Percentiles rank a stretch among this genome's conserved stretches.
Conservation (phyloP, 2,113 vertebrate genomes). For the Peromyscus polionotus region DNA sequence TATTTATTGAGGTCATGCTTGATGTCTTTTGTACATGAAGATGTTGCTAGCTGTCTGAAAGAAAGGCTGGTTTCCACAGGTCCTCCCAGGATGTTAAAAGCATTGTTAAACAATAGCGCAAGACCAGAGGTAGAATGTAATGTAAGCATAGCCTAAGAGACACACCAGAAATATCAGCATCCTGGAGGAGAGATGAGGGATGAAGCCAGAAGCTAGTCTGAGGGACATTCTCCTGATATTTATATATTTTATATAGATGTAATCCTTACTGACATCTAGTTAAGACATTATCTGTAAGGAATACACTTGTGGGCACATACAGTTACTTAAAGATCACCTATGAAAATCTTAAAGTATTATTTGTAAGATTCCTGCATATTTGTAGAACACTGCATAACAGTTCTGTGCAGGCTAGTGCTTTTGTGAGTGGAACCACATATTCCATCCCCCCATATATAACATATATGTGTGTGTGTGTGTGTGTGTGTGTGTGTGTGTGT, state of each 20-base stretch:
- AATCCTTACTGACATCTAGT: background rate
- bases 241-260: background rate
- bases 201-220: background rate
- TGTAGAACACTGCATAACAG: background rate
- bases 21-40: background rate
- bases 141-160: background rate
- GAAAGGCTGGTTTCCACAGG: background rate
- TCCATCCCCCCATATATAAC: background rate
- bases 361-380: background rate
- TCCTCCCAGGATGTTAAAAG: background rate
- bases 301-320: background rate
- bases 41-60: background rate
- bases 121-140: background rate
- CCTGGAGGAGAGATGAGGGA: background rate
- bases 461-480: too few relatives aligned
- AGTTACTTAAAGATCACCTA: background rate
- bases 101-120: background rate
- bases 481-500: too few relatives aligned
- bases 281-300: background rate
- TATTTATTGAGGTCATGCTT: background rate
- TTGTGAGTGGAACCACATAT: background rate
- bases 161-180: background rate
- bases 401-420: background rate
- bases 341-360: background rate
- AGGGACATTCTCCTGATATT: background rate